Evolutionary conservation across 2,113 vertebrate genomes (phyloP), one percentile per base, ranked within the genome.

Genomic region (Chunga burmeisteri): DNA sequence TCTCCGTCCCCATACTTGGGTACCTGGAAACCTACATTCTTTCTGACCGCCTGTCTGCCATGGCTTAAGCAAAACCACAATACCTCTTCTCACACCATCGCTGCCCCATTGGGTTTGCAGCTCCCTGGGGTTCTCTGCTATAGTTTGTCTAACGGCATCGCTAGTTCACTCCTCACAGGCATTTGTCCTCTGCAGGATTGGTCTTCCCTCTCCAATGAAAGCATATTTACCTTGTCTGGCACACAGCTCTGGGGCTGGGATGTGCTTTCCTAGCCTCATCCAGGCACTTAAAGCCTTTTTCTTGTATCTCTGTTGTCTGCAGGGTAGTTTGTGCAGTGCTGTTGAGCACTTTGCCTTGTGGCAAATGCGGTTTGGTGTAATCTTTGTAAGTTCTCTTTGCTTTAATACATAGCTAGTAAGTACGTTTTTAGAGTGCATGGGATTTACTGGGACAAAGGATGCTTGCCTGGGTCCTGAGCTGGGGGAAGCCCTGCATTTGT

Each of bases 101-200:
- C 52, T 86, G 50, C 8, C 55, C 34, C 1, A 2, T 8, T 38
- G 61, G 58, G 7, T 78, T 66, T 92, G 30, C 67, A 74, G 55
- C 25, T 67, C 30, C 58, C n/a, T 20, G 47, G 7, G 18, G 6
- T 63, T 58, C 56, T 38, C 22, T 65, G 49, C 26, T 55, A 0
- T 23, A 3, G 0, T 66, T 80, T 55, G 2, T 70, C 36, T 17
- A 10, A 50, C 40, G 32, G 32, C 36, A 30, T 40, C 9, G 0
- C 34, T 9, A 9, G 16, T 74, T 93, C 25, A 2, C 42, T 68
- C 44, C 42, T 70, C 22, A 0, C 25, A 16, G 49, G 22, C 5
- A 0, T 30, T 38, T 53, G 13, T 49, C 15, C 50, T 16, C 25
- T 56, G 13, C 2, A 2, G 16, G 38, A 26, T 42, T 14, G 1